phyloP scores from a whole-genome alignment of 2,797 vertebrate genomes.

The Artibeus jamaicensis region DNA sequence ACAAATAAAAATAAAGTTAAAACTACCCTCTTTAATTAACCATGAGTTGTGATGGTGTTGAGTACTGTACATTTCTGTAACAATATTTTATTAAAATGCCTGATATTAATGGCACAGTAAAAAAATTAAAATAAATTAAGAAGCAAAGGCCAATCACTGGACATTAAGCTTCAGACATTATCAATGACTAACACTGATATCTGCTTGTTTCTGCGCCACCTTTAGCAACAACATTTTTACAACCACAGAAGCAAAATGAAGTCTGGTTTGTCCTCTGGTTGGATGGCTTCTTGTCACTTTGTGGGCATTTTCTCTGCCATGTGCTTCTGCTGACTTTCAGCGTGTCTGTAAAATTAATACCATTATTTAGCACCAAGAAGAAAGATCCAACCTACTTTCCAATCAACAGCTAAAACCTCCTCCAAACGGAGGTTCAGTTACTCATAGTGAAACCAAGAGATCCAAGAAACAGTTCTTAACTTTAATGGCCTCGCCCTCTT shows the following conservation, averaged over 20 bases:
- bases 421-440: neutral
- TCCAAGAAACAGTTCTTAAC: neutral
- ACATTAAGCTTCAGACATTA: constrained; percentile 94
- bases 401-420: neutral
- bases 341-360: constrained; percentile 87
- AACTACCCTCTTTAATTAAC: constrained; percentile 81
- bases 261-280: constrained; percentile 82
- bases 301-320: constrained; percentile 96
- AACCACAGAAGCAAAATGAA: constrained; percentile 91
- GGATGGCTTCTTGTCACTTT: constrained; percentile 87
- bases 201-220: constrained; percentile 84
- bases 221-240: constrained; percentile 83
- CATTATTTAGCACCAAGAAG: neutral
- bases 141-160: constrained; percentile 96
- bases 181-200: constrained; percentile 91
- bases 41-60: constrained; percentile 81
- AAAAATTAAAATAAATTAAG: constrained; percentile 95
- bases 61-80: constrained; percentile 86
- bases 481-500: neutral
- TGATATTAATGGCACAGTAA: constrained; percentile 94
- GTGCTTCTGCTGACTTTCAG: constrained; percentile 99
- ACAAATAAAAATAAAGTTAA: constrained; percentile 87
- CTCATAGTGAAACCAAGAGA: neutral
- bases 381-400: neutral
- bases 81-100: constrained; percentile 88